These are phyloP conservation scores for Scatophagus argus DNA, from an alignment of 2,113 vertebrate species.

Conservation along the genomic window DNA sequence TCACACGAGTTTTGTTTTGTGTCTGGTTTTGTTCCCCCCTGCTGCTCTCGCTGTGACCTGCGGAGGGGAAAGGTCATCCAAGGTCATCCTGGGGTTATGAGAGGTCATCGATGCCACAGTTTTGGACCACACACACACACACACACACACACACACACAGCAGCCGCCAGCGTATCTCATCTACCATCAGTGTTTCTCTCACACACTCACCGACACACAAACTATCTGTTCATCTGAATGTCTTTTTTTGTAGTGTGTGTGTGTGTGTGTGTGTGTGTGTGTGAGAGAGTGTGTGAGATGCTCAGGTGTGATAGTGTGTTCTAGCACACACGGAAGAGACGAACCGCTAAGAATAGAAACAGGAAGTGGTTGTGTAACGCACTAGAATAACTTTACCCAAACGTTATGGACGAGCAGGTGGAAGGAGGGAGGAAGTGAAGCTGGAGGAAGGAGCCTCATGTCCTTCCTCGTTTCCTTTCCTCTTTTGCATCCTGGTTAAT, in stretches of 20 bases:
- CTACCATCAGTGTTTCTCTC: conserved; percentile 10
- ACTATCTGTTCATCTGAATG: conserved; percentile 26
- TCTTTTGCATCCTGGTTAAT: neutral
- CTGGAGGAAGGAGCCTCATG: neutral
- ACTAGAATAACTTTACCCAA: conserved; percentile 35
- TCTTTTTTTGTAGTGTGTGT: neutral
- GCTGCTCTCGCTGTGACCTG: conserved; percentile 1
- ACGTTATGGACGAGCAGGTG: neutral
- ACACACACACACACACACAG: conserved; percentile 15
- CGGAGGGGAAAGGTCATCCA: conserved; percentile 20
- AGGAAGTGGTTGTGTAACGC: conserved; percentile 41
- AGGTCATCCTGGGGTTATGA: neutral
- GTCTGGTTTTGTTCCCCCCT: neutral
- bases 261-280: conserved; percentile 15
- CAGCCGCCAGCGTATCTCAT: no score
- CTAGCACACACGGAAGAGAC: conserved; percentile 20
- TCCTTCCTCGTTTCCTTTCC: conserved; percentile 19
- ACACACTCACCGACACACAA: neutral
- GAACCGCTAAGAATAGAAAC: conserved; percentile 23
- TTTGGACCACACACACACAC: conserved; percentile 20
- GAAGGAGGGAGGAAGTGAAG: neutral
- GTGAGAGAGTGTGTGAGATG: conserved; percentile 5
- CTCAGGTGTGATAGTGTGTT: conserved; percentile 22
- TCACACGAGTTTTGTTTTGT: no score
- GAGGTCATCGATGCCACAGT: conserved; percentile 9